Percentiles rank a stretch among this genome's conserved stretches.
These are phyloP conservation scores for Collichthys lucidus DNA, from an alignment of 2,113 vertebrate genomes.

Conservation along the genomic window DNA sequence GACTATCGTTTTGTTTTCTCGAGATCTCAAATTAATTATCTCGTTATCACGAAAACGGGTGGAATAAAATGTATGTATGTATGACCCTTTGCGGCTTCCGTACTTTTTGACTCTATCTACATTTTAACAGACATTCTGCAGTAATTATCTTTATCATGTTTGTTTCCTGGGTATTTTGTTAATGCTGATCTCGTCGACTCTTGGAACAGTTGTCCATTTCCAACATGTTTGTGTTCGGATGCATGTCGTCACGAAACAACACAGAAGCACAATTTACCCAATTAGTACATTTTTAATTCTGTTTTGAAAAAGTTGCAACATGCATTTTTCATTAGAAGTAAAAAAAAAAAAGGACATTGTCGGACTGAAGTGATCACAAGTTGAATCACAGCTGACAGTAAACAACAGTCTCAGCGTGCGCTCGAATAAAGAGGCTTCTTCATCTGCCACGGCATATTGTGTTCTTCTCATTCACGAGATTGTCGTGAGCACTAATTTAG, in stretches of 20 bases:
- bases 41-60: too few species aligned
- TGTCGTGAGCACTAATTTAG: slow-evolving; percentile 21
- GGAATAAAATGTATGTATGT: too few species aligned
- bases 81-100: too few species aligned
- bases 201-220: neutral
- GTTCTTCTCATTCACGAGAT: slow-evolving; percentile 7
- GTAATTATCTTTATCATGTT: slow-evolving; percentile 5
- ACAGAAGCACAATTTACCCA: neutral
- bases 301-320: neutral
- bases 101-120: neutral
- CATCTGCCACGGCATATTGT: slow-evolving; percentile 37
- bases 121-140: slow-evolving; percentile 9
- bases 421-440: slow-evolving; percentile 40
- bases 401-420: slow-evolving; percentile 40
- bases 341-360: slow-evolving; percentile 9
- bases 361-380: slow-evolving; percentile 39
- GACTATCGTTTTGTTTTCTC: too few species aligned
- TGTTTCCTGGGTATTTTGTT: neutral
- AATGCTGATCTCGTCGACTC: neutral
- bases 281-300: neutral
- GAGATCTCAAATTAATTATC: too few species aligned
- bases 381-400: slow-evolving; percentile 33
- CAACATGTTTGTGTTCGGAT: neutral
- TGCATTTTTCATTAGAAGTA: slow-evolving; percentile 18
- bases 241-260: neutral